Evolutionary conservation across 2,888 invertebrate species (phyloP).

Genomic region (Parochlus steinenii): DNA sequence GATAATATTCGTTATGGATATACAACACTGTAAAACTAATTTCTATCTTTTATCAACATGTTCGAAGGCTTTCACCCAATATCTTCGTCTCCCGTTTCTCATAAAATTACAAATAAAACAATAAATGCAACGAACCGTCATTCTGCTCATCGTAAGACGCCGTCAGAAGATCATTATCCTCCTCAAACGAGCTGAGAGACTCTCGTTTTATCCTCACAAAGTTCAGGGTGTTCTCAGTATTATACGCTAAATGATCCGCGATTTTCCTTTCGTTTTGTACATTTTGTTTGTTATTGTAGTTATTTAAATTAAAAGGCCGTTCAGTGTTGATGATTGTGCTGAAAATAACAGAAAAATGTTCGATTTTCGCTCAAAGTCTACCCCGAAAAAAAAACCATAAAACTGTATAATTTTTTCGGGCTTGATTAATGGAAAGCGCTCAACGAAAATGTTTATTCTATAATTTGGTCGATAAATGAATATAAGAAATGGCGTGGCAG

Average conservation of each 20-base stretch:
- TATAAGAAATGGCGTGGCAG: too few relatives aligned
- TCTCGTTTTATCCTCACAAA: slow-evolving; percentile 10
- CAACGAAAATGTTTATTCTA: too few relatives aligned
- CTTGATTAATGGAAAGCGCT: too few relatives aligned
- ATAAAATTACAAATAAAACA: too few relatives aligned
- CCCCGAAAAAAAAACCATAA: too few relatives aligned
- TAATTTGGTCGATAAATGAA: too few relatives aligned
- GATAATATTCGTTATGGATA: not conserved
- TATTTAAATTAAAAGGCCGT: slow-evolving; percentile 9
- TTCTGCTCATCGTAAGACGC: slow-evolving; percentile 5
- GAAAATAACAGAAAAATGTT: too few relatives aligned
- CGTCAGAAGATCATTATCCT: slow-evolving; percentile 7
- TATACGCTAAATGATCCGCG: slow-evolving; percentile 8
- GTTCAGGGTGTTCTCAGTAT: too few relatives aligned
- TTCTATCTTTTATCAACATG: not conserved
- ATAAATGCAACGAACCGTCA: slow-evolving; percentile 4
- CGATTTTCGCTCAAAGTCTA: too few relatives aligned
- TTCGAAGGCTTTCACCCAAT: not conserved
- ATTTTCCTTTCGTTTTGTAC: slow-evolving; percentile 12
- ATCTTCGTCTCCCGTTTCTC: too few relatives aligned
- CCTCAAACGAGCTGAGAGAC: slow-evolving; percentile 3
- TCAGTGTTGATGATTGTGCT: slow-evolving; percentile 2
- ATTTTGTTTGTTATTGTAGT: slow-evolving; percentile 7
- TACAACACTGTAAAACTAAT: not conserved
- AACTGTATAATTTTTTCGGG: too few relatives aligned